Base-by-base conservation (phyloP, 1,140 invertebrate species). In the Hormaphis cornu region DNA sequence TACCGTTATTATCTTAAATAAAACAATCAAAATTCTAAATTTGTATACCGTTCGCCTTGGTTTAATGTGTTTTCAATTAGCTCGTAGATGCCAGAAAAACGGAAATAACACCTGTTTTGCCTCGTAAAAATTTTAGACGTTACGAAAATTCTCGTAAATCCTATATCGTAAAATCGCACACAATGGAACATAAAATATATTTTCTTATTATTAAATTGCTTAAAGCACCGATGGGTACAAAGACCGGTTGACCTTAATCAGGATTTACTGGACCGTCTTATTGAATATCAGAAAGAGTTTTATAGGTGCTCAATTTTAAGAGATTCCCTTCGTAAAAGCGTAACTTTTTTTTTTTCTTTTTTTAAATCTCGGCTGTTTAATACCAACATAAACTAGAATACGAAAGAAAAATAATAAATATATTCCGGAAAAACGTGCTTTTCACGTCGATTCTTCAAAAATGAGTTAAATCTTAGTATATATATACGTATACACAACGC, bases 241-340 rank as follows among this genome's bases (percentile, higher is more conserved):
- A 61, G 58, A 48, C 30, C 26, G 12, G 40, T 63, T 63, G 59
- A 63, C 59, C 59, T 33, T 63, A 63, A 63, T 63, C 40, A 30
- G 42, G 24, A 63, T 63, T 63, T 63, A 63, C 44, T 48, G 42
- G 5, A 33, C 42, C 26, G n/a, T 35, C 59, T 63, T 63, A 63
- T 48, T 63, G 18, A 48, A 44, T 30, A 48, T 20, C 10, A 20
- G 2, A 46, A 63, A 26, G 20, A 44, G 22, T 59, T 37, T 61
- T 28, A n/a, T n/a, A n/a, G n/a, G 22, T 26, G 18, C 24, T 44
- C 24, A 44, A 61, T 61, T 61, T 26, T 26, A 59, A 59, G 3
- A 16, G 58, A 24, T 7, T 35, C 22, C 20, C 30, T 22, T 10
- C 30, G 18, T 20, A 22, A 18, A 35, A 56, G 6, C 2, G 37